Conservation (phyloP, 1,140 invertebrate genomes). For the Hirudo medicinalis region DNA sequence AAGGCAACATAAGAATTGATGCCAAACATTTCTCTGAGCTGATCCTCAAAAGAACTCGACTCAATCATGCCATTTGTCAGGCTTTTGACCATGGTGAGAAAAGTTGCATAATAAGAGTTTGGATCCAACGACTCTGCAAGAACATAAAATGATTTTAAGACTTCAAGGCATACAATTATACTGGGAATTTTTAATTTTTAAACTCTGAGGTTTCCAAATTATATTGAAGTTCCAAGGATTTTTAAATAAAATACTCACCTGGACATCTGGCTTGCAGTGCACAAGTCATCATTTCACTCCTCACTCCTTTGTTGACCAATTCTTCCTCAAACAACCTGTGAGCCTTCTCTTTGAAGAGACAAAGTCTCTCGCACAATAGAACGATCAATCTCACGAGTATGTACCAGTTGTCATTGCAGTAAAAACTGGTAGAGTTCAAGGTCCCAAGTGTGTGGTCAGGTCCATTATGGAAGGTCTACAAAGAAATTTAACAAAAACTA, state of each 20-base stretch:
- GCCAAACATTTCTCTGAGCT: conserved; percentile 88
- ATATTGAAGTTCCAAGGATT: not conserved
- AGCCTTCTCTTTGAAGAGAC: conserved; percentile 5
- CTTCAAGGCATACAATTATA: too few species aligned
- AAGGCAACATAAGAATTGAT: conserved; percentile 90
- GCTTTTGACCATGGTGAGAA: conserved; percentile 87
- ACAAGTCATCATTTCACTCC: not conserved
- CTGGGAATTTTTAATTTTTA: too few species aligned
- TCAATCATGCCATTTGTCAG: conserved; percentile 91
- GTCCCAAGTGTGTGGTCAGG: too few species aligned
- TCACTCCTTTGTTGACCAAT: not conserved
- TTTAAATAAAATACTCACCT: not conserved
- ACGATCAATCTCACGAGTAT: conserved; percentile 1
- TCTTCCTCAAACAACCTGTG: conserved; percentile 1
- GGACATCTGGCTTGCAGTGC: conserved; percentile 1
- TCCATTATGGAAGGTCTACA: too few species aligned
- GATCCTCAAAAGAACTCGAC: conserved; percentile 76
- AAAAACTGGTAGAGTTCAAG: not conserved
- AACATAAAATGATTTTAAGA: not conserved
- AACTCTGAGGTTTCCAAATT: not conserved
- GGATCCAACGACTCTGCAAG: conserved; percentile 43
- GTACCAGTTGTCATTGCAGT: conserved; percentile 19
- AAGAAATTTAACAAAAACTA: too few species aligned
- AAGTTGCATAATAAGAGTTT: conserved; percentile 70
- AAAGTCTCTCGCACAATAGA: conserved; percentile 8